Conservation (phyloP, 2,113 vertebrate species). For the Varanus komodoensis region DNA sequence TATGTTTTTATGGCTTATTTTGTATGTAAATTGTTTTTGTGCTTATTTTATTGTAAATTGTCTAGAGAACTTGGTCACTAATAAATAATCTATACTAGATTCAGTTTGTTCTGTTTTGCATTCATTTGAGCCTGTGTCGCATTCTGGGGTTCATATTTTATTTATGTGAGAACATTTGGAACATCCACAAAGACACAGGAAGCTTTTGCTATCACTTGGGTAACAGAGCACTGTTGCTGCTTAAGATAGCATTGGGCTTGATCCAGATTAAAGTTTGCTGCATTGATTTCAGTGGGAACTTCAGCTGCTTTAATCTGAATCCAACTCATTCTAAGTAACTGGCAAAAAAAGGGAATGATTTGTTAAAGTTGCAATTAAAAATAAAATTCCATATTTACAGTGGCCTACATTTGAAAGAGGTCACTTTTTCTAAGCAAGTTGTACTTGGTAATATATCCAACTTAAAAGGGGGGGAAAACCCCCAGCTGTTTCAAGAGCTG, state of each 20-base stretch:
- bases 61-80: not conserved
- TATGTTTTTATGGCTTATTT: too few relatives aligned
- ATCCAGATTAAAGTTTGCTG: not conserved
- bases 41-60: too few relatives aligned
- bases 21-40: too few relatives aligned
- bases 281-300: not conserved
- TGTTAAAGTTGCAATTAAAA: not conserved
- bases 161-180: not conserved
- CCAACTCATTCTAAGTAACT: not conserved
- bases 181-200: too few relatives aligned
- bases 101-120: not conserved
- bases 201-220: not conserved
- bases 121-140: not conserved
- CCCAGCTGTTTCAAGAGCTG: not conserved
- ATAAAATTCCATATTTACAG: not conserved
- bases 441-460: not conserved
- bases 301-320: not conserved
- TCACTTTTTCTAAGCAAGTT: not conserved
- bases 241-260: not conserved
- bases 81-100: not conserved
- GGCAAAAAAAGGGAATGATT: not conserved
- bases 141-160: not conserved
- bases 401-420: not conserved
- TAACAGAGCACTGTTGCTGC: not conserved
- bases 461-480: not conserved